These are phyloP conservation scores for Oreochromis niloticus DNA, from an alignment of 2,113 vertebrate genomes.

Conservation along the genomic window DNA sequence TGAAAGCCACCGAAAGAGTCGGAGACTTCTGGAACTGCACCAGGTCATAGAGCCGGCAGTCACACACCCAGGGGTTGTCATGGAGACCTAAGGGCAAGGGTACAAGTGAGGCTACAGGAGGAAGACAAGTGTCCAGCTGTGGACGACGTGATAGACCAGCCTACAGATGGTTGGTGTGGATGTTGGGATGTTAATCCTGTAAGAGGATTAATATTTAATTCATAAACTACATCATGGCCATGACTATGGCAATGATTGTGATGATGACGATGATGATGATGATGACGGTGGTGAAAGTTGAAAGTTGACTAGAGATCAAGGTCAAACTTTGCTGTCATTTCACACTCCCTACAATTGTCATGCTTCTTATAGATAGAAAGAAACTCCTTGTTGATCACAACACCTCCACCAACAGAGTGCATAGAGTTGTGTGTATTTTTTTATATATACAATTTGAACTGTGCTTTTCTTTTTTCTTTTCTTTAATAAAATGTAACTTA, in stretches of 20 bases:
- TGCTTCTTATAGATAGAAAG: background rate
- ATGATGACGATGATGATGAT: background rate
- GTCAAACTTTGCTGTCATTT: slow-evolving; percentile 5
- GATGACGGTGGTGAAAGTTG: background rate
- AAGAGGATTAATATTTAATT: slow-evolving; percentile 62
- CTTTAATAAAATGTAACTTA: background rate
- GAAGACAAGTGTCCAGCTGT: slow-evolving; percentile 29
- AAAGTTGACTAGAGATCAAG: background rate
- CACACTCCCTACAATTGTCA: background rate
- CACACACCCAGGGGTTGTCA: slow-evolving; percentile 95
- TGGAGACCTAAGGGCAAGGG: slow-evolving; percentile 80
- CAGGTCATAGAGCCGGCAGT: slow-evolving; percentile 91
- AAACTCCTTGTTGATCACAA: background rate
- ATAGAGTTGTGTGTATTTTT: background rate
- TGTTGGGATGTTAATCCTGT: slow-evolving; percentile 58
- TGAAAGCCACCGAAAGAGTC: slow-evolving; percentile 82
- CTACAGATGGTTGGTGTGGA: slow-evolving; percentile 61
- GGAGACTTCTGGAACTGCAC: slow-evolving; percentile 85
- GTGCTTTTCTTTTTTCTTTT: background rate
- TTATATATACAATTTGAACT: background rate
- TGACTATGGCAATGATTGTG: slow-evolving; percentile 33
- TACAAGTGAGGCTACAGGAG: slow-evolving; percentile 16
- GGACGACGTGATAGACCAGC: slow-evolving; percentile 20
- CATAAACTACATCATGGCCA: slow-evolving; percentile 56
- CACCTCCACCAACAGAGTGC: background rate